Evolutionary conservation across 2,797 vertebrate species (phyloP).

Genomic region (Phalloptychus januarius): DNA sequence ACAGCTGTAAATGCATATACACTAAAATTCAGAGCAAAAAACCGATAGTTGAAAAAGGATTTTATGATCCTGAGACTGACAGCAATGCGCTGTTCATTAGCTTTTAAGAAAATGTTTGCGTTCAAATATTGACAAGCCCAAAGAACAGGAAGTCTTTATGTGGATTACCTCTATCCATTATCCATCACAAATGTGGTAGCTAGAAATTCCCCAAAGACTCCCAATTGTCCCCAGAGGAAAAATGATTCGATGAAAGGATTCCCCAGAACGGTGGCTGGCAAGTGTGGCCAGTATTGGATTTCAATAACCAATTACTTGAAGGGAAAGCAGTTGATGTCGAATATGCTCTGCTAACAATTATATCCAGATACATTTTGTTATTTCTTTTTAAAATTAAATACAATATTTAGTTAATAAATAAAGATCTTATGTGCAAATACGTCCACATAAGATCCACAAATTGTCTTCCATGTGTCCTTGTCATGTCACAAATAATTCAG

Average conservation of each 20-base stretch:
- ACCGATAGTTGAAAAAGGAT: neutral
- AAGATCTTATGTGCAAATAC: neutral
- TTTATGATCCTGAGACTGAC: neutral
- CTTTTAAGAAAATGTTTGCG: neutral
- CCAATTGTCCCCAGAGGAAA: constrained; percentile 1
- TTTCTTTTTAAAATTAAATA: neutral
- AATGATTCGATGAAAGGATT: constrained; percentile 2
- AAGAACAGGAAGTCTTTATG: constrained; percentile 2
- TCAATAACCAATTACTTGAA: constrained; percentile 12
- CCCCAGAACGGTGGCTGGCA: neutral
- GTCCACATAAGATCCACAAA: neutral
- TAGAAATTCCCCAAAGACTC: constrained; percentile 1
- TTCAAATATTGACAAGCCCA: neutral
- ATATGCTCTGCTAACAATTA: neutral
- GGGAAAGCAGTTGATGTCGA: neutral
- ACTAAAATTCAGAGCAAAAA: neutral
- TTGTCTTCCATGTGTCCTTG: neutral
- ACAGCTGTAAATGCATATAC: neutral
- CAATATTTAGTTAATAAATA: neutral
- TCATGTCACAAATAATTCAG: neutral
- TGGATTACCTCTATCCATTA: constrained; percentile 4
- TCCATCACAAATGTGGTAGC: neutral
- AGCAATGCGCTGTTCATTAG: neutral
- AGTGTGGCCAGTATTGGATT: constrained; percentile 5
- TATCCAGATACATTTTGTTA: neutral